Conservation (phyloP, 1,140 invertebrate species). For the Drosophila baimaii region DNA sequence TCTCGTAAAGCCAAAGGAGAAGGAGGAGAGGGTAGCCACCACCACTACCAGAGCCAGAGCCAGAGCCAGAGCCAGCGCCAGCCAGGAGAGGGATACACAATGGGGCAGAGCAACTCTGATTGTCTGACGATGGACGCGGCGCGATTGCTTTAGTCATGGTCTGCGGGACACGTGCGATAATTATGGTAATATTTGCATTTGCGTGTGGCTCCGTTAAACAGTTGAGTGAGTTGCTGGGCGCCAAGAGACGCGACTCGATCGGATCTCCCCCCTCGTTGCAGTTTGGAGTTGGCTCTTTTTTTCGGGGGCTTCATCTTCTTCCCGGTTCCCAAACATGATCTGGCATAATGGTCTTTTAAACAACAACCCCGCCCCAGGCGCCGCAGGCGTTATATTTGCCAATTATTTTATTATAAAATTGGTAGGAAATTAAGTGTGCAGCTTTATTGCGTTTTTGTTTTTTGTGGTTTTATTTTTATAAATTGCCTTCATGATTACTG, state of each 20-base stretch:
- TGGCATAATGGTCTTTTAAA: slow-evolving; percentile 70
- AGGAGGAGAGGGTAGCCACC: neutral
- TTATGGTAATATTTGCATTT: slow-evolving; percentile 82
- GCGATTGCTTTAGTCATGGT: slow-evolving; percentile 82
- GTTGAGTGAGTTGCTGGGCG: slow-evolving; percentile 77
- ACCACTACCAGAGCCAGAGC: neutral
- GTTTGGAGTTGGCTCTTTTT: slow-evolving; percentile 27
- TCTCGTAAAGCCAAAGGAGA: slow-evolving; percentile 24
- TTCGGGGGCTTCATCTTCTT: slow-evolving; percentile 8
- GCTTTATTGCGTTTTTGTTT: neutral
- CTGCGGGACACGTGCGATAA: slow-evolving; percentile 76
- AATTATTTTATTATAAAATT: slow-evolving; percentile 23
- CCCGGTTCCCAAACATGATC: neutral
- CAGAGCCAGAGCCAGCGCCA: no score
- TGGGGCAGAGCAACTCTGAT: slow-evolving; percentile 29
- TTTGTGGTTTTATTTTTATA: neutral
- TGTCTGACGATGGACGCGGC: slow-evolving; percentile 69
- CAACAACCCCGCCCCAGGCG: slow-evolving; percentile 41
- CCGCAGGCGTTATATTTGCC: slow-evolving; percentile 12
- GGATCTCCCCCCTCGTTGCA: neutral
- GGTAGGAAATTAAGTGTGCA: slow-evolving; percentile 3
- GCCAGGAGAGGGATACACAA: slow-evolving; percentile 4
- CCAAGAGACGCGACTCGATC: slow-evolving; percentile 51
- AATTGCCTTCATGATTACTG: neutral
- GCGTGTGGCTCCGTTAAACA: slow-evolving; percentile 81